phyloP scores from a whole-genome alignment of 2,888 invertebrate species.

The Diogma glabrata region DNA sequence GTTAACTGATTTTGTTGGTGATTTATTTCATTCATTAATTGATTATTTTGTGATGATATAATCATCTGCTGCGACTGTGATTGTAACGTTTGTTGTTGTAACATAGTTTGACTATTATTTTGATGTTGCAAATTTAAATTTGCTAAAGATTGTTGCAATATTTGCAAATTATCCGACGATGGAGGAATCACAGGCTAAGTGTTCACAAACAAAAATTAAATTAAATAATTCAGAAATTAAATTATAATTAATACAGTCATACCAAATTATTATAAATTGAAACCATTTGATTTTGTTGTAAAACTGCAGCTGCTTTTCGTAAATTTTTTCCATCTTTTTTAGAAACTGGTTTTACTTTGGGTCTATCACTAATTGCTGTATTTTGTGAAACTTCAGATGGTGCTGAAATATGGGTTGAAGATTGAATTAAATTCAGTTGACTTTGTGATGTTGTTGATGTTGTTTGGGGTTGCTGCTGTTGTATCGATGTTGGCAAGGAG shows the following conservation, averaged over 20 bases:
- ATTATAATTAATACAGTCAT: conserved; percentile 25
- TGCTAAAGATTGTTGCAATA: conserved; percentile 10
- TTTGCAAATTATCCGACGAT: conserved; percentile 20
- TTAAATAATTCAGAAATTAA: neutral
- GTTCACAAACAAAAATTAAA: conserved; percentile 2
- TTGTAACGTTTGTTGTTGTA: neutral
- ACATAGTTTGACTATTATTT: neutral
- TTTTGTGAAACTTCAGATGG: conserved; percentile 42
- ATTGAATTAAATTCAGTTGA: conserved; percentile 24
- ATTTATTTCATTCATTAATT: neutral
- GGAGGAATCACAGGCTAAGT: conserved; percentile 22
- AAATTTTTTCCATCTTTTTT: conserved; percentile 69
- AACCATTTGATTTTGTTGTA: conserved; percentile 37
- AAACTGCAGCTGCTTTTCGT: conserved; percentile 45
- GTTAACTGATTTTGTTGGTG: conserved; percentile 11
- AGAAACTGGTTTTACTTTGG: conserved; percentile 68
- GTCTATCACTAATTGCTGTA: conserved; percentile 71
- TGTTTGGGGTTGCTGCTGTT: conserved; percentile 16
- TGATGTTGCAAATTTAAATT: conserved; percentile 4
- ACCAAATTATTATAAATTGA: conserved; percentile 36
- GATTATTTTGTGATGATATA: neutral
- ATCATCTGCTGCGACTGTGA: neutral
- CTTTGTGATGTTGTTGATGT: conserved; percentile 25
- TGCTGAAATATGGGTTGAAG: conserved; percentile 30
- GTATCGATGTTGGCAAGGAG: conserved; percentile 16